These are phyloP conservation scores for Apocheima hispidaria DNA, from an alignment of 2,888 invertebrate species.

Conservation along the genomic window DNA sequence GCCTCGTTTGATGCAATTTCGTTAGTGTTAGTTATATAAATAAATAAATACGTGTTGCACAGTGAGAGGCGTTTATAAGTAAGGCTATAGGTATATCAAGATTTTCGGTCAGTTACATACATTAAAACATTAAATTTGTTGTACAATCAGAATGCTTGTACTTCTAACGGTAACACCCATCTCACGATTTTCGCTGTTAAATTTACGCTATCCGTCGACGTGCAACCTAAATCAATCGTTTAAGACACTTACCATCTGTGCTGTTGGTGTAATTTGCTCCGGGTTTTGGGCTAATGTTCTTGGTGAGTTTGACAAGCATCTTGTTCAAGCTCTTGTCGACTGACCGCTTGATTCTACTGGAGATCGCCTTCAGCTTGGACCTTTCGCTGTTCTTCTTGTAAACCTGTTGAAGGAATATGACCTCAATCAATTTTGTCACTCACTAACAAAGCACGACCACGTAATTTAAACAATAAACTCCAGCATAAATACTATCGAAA, in stretches of 20 bases:
- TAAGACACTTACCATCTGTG: conserved; percentile 59
- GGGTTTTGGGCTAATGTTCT: conserved; percentile 58
- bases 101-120: too few relatives aligned
- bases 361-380: conserved; percentile 43
- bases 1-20: neutral
- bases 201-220: neutral
- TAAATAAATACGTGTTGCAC: too few relatives aligned
- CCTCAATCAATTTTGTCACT: neutral
- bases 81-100: too few relatives aligned
- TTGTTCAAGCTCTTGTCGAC: conserved; percentile 64
- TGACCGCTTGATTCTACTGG: conserved; percentile 60
- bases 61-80: too few relatives aligned
- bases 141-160: neutral
- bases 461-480: too few relatives aligned
- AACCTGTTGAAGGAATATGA: conserved; percentile 55
- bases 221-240: neutral
- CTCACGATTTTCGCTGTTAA: neutral
- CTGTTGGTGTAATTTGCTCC: conserved; percentile 62
- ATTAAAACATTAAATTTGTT: too few relatives aligned
- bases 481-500: too few relatives aligned
- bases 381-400: conserved; percentile 62
- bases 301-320: conserved; percentile 73
- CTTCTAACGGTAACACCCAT: too few relatives aligned
- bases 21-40: too few relatives aligned
- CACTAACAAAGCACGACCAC: neutral